Base-by-base conservation (phyloP, 2,113 vertebrate genomes). In the Percina caprodes region DNA sequence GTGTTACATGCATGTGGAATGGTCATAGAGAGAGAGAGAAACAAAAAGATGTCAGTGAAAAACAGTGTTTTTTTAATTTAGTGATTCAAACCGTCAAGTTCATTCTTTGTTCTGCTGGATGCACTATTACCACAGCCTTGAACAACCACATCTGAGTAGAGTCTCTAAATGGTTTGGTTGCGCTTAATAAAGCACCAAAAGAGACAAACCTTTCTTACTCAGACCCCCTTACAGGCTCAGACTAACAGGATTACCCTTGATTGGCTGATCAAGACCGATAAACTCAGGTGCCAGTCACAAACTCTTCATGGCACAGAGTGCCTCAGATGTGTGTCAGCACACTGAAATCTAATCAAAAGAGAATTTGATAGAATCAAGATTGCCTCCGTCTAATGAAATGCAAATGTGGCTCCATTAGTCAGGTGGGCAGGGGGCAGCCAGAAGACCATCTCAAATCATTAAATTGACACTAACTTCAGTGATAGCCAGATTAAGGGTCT, bases 301-400 rank as follows among this genome's bases (percentile, higher is more conserved):
- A 90, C 83, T 88, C 88, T 91, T 71, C 61, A 62, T 79, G 83
- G 84, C 86, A 75, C 68, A 51, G 63, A 42, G 83, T 23, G 86
- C 76, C 89, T 92, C 87, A 89, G 91, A 93, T 92, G 92, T 90
- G 90, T 92, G 92, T 89, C 91, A 85, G 83, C 91, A 83, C 85
- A 74, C 85, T 69, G 59, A 91, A 92, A 93, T 94, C 85, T 91
- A 92, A 94, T 94, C 91, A 93, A 85, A 89, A 77, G 80, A 85
- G 88, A 91, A 87, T 92, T 78, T 91, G 90, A 92, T 92, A 85
- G 88, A 89, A 92, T 91, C 90, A 89, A 90, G 90, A 94, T 90
- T 90, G 88, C 87, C 70, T 87, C 84, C 30, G 5, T 87, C 77
- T 92, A 90, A 93, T 92, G 89, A 94, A 91, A 94, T 92, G 88